Percentiles rank a stretch among this genome's conserved stretches.
phyloP scores from a whole-genome alignment of 2,888 invertebrate species.

The Coenonympha arcania region DNA sequence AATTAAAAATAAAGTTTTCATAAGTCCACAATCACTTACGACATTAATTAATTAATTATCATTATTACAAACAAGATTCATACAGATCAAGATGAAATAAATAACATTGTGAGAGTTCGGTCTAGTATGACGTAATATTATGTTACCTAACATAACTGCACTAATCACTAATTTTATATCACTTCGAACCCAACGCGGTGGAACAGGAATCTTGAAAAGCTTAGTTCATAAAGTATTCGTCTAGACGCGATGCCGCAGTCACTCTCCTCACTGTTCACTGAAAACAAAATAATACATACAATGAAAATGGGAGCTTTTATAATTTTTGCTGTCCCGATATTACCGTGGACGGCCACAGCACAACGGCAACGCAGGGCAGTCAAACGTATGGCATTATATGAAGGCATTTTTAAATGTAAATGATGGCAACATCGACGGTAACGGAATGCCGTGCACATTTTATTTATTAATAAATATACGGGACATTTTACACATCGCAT shows the following conservation, averaged over 20 bases:
- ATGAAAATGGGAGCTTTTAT: too few species aligned
- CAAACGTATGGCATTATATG: too few species aligned
- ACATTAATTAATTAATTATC: too few species aligned
- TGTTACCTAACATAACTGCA: conserved; percentile 64
- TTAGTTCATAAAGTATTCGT: conserved; percentile 64
- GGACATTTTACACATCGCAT: too few species aligned
- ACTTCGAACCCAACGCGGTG: conserved; percentile 70
- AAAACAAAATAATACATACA: too few species aligned
- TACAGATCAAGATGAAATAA: conserved; percentile 73
- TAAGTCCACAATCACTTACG: conserved; percentile 69
- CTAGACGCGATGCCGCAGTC: conserved; percentile 53
- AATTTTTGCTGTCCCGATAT: too few species aligned
- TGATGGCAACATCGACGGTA: too few species aligned
- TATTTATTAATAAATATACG: too few species aligned
- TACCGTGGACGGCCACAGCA: too few species aligned
- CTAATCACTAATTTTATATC: conserved; percentile 71
- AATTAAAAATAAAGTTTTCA: conserved; percentile 45
- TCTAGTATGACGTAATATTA: conserved; percentile 58
- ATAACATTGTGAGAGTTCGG: conserved; percentile 66
- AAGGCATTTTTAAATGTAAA: too few species aligned
- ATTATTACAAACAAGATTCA: conserved; percentile 68
- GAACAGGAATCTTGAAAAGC: conserved; percentile 70
- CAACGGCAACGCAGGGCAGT: too few species aligned
- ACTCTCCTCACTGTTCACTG: conserved; percentile 49
- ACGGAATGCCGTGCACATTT: too few species aligned